Conservation (phyloP, 2,797 vertebrate species). For the Melanotaenia parkinsoni region DNA sequence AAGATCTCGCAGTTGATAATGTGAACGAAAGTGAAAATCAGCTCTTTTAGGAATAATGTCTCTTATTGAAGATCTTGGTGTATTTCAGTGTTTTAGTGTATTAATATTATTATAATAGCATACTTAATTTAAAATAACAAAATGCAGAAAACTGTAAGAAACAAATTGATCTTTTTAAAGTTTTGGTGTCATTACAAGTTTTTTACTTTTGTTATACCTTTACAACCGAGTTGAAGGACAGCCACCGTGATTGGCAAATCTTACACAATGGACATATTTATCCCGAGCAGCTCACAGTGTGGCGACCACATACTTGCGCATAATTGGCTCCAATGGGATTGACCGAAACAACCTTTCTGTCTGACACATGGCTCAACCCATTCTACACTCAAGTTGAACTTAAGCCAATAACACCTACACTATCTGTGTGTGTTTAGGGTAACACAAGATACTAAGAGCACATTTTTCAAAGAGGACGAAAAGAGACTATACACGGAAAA, state of each 20-base stretch:
- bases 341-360: conserved; percentile 38
- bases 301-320: conserved; percentile 25
- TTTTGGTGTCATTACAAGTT: neutral
- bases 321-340: conserved; percentile 51
- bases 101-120: too few relatives aligned
- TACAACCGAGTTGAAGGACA: conserved; percentile 42
- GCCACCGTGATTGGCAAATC: conserved; percentile 29
- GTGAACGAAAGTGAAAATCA: too few relatives aligned
- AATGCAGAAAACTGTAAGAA: neutral
- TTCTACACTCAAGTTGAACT: conserved; percentile 9
- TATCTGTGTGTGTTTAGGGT: neutral
- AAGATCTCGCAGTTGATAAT: too few relatives aligned
- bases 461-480: conserved; percentile 26
- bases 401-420: conserved; percentile 23
- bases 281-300: conserved; percentile 24
- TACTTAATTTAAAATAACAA: neutral
- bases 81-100: too few relatives aligned
- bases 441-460: conserved; percentile 5
- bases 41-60: too few relatives aligned
- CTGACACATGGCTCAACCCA: conserved; percentile 52
- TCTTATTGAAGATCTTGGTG: too few relatives aligned
- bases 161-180: neutral
- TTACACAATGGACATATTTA: conserved; percentile 30
- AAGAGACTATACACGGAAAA: conserved; percentile 6
- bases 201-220: neutral